Evolutionary conservation across 1,140 invertebrate genomes (phyloP), one percentile per base, ranked within the genome.

Genomic region (Odontomachus brunneus): DNA sequence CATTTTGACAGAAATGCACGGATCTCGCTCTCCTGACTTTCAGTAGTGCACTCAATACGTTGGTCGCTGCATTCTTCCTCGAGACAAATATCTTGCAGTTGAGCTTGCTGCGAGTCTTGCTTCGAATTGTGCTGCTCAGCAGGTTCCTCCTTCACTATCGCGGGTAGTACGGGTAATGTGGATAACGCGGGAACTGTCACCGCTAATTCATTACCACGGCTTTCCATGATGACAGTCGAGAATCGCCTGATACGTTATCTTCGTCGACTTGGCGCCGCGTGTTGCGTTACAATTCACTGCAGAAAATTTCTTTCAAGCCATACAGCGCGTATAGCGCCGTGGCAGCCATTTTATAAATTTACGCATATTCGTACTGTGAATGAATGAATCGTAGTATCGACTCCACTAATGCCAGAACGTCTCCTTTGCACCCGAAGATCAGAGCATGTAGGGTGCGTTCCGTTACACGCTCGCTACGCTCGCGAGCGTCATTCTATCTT

Each of bases 1-100:
- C 96, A 97, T 89, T 96, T 97, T 0, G 92, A 91, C 5, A 93
- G 73, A 62, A 90, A 88, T 38, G 91, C 91, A 22, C 92, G 92
- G 0, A 90, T 86, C 24, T 93, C 94, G 73, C 86, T 92, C 3
- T 93, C 93, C 55, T 95, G 94, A 38, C 92, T 91, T 33, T 95
- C 95, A 4, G 94, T 95, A 0, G 94, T 95, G 82, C 95, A 95
- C 76, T 95, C 95, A 22, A 94, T 94, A 71, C 92, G 90, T 19
- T 91, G 86, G 55, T 94, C 93, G 14, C 82, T 85, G 2, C 93
- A 92, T 24, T 94, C 93, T 9, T 92, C 91, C 0, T 86, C 78
- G 17, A 73, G 65, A 62, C 85, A 87, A 76, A 83, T 65, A 53
- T 82, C 72, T 53, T 88, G 84, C 1, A 88, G 49, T 73, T 88